Evolutionary conservation across 2,888 invertebrate genomes (phyloP), one percentile per base, ranked within the genome.

Genomic region (Lasioglossum pauxillum): DNA sequence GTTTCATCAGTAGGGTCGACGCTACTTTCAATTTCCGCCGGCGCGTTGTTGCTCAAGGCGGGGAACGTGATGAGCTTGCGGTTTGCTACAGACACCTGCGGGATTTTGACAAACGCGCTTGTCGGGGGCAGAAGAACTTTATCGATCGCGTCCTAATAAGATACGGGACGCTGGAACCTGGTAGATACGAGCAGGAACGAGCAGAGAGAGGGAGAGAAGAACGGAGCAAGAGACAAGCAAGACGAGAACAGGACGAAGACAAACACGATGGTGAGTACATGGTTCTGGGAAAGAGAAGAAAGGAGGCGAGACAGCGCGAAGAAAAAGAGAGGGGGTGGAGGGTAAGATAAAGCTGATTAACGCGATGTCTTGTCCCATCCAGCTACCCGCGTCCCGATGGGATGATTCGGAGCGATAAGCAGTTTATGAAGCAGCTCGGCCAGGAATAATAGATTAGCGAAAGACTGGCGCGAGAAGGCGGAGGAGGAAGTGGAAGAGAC

Each of bases 361-460:
- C 93, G 92, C 91, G 78, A 92, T 91, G 90, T 90, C 91, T 90
- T 90, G 90, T 91, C 90, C 91, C 90, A 92, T 93, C 93, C 91
- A 91, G 91, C 92, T 89, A 91, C 91, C 86, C 88, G 79, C 84
- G 88, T 90, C 87, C 79, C 84, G 86, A 82, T 76, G 76, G 81
- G 82, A 89, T 88, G 93, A 93, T 93, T 92, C 89, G 92, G 89
- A 75, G 83, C 93, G 94, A 93, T 93, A 92, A 92, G 92, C 91
- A 91, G 92, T 93, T 94, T 94, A 94, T 93, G 93, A 94, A 93
- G 91, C 92, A 91, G 91, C 91, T 86, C 90, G 90, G 88, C 90
- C 81, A 92, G 89, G 93, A 94, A 93, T 94, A 94, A 94, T 94
- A 94, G 93, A 94, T 94, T 94, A 94, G 91, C 88, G 86, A 88